Evolutionary conservation across 2,888 invertebrate species (phyloP), one percentile per base, ranked within the genome.

Genomic region (Carterocephalus palaemon): DNA sequence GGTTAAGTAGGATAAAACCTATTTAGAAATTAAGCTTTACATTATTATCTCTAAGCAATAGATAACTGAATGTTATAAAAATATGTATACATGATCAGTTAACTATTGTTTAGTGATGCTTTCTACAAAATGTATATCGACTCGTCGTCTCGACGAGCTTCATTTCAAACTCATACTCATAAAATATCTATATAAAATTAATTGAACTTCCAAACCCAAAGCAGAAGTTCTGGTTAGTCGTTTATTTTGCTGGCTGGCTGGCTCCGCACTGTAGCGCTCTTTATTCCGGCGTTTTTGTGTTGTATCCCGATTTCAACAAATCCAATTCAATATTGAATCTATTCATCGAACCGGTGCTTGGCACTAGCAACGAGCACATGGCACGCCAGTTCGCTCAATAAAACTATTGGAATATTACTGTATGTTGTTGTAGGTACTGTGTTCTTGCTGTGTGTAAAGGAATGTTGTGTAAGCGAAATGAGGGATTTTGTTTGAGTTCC

Each of bases 401-500:
- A 26, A 28, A 33, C 26, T 33, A 33, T 26, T 8, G 32, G 26
- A 26, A 24, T n/a, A 5, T 26, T 37, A 17, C 16, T 29, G 10
- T 17, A 15, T 32, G 32, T 24, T n/a, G n/a, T n/a, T n/a, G n/a
- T 32, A 24, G 15, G 17, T 33, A 32, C 22, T 42, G 36, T 20
- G 15, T 28, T 16, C 23, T 8, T 28, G 23, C 23, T 8, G 12
- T 16, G 32, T 33, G 41, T 42, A 42, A 19, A 9, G 41, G 41
- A 32, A 26, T 37, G 36, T 43, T 36, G 36, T 36, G 42, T 19
- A 31, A 43, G 49, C 38, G 56, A 54, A 57, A 60, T 57, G 56
- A 61, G 57, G 51, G 48, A 53, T 59, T 57, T 55, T 58, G 58
- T 60, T 54, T 54, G 57, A 50, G 31, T 46, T 46, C 54, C 51